Conservation (phyloP, 2,888 invertebrate genomes). For the Dryomyza anilis region DNA sequence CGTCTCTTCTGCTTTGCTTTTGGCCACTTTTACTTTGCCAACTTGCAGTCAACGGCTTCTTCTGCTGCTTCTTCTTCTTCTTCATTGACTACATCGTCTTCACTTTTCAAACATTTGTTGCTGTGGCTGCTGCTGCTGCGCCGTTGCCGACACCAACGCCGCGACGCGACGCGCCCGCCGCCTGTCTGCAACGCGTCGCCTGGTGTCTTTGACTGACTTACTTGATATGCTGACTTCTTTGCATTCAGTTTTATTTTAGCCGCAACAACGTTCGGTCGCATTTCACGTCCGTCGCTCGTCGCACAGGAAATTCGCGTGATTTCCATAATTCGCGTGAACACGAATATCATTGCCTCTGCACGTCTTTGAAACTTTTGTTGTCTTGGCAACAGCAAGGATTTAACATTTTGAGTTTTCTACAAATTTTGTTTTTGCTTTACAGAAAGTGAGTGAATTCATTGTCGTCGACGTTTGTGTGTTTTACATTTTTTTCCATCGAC, state of each 20-base stretch:
- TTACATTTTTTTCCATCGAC: not conserved
- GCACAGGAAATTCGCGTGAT: constrained; percentile 9
- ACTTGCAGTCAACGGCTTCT: not conserved
- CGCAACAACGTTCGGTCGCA: constrained; percentile 52
- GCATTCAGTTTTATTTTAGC: constrained; percentile 53
- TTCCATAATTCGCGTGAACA: constrained; percentile 19
- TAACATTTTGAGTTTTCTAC: not conserved
- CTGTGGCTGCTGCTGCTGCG: not conserved
- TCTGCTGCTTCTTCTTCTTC: not conserved
- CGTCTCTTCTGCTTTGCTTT: not conserved
- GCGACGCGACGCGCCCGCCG: not conserved
- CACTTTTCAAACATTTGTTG: not conserved
- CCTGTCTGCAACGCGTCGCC: too few species aligned
- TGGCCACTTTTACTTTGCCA: constrained; percentile 3
- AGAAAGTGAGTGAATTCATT: not conserved
- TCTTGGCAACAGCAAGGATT: not conserved
- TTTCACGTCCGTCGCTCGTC: constrained; percentile 25
- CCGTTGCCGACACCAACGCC: not conserved
- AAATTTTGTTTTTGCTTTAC: not conserved
- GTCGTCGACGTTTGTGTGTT: not conserved
- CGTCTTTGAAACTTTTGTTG: not conserved
- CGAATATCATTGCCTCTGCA: not conserved
- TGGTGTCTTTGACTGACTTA: constrained; percentile 36
- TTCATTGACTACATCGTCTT: not conserved
- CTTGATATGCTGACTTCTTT: constrained; percentile 40